These are phyloP conservation scores for Caenorhabditis sp. DNA, from an alignment of 2,888 invertebrate species.

Conservation along the genomic window DNA sequence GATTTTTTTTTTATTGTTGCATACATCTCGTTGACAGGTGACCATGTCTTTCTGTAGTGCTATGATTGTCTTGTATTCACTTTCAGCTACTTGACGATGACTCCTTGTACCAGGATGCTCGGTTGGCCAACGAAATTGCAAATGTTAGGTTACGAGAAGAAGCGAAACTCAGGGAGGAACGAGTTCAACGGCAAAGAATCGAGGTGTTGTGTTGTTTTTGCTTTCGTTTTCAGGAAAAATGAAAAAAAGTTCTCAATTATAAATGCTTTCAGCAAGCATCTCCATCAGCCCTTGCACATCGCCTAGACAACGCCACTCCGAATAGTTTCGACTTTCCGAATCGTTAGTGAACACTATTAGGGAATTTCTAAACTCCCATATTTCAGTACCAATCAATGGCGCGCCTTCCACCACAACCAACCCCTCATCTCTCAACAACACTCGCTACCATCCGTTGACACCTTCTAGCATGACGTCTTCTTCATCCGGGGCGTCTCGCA, in stretches of 20 bases:
- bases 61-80: slow-evolving; percentile 11
- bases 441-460: slow-evolving; percentile 60
- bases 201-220: slow-evolving; percentile 52
- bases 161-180: slow-evolving; percentile 66
- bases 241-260: not conserved
- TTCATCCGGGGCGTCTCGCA: slow-evolving; percentile 48
- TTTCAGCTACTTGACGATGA: slow-evolving; percentile 72
- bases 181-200: slow-evolving; percentile 40
- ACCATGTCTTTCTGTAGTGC: slow-evolving; percentile 1
- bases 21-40: not conserved
- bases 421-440: slow-evolving; percentile 1
- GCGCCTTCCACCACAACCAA: not conserved
- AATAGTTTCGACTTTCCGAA: slow-evolving; percentile 54
- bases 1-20: too few species aligned
- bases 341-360: slow-evolving; percentile 32
- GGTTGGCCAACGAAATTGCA: slow-evolving; percentile 71
- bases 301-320: slow-evolving; percentile 44
- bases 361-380: too few species aligned
- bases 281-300: slow-evolving; percentile 49
- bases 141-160: slow-evolving; percentile 70
- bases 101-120: slow-evolving; percentile 69
- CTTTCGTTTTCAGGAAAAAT: too few species aligned
- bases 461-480: slow-evolving; percentile 63
- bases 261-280: slow-evolving; percentile 45
- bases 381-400: slow-evolving; percentile 42